A percentile compares a stretch with the other conserved stretches of the same genome.
Evolutionary conservation across 2,888 invertebrate genomes (phyloP).

Genomic region (Ctena decussata): DNA sequence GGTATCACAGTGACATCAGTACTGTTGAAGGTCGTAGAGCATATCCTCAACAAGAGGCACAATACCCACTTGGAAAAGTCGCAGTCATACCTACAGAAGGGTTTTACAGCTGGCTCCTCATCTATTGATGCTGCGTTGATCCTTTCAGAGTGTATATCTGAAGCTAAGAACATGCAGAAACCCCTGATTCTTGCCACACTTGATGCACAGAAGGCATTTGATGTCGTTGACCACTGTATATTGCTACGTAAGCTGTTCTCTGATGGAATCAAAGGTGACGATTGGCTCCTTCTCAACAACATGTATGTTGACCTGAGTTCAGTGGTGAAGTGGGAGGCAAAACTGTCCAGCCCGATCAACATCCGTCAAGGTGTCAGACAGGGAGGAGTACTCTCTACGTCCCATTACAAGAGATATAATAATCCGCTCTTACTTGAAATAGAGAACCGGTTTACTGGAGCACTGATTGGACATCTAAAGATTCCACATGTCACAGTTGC

Average conservation of each 20-base stretch:
- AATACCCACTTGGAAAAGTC: background rate
- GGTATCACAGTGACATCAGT: background rate
- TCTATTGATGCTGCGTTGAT: background rate
- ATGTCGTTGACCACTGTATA: background rate
- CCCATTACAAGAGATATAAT: background rate
- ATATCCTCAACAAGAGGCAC: background rate
- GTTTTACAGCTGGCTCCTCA: background rate
- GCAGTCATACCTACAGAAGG: background rate
- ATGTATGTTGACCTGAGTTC: background rate
- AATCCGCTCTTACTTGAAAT: background rate
- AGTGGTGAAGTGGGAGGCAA: background rate
- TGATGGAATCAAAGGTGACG: background rate
- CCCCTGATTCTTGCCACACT: background rate
- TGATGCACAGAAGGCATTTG: constrained; percentile 12
- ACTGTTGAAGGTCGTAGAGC: background rate
- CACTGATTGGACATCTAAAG: background rate
- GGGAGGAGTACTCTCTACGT: constrained; percentile 7
- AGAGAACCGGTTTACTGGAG: background rate
- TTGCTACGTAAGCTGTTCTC: background rate
- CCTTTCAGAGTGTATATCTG: background rate
- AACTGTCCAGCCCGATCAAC: background rate
- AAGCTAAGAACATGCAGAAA: background rate
- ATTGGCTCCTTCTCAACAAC: background rate
- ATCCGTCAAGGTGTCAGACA: background rate
- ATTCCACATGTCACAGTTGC: background rate